Base-by-base conservation (phyloP, 2,113 vertebrate species). In the Micronycteris hirsuta region DNA sequence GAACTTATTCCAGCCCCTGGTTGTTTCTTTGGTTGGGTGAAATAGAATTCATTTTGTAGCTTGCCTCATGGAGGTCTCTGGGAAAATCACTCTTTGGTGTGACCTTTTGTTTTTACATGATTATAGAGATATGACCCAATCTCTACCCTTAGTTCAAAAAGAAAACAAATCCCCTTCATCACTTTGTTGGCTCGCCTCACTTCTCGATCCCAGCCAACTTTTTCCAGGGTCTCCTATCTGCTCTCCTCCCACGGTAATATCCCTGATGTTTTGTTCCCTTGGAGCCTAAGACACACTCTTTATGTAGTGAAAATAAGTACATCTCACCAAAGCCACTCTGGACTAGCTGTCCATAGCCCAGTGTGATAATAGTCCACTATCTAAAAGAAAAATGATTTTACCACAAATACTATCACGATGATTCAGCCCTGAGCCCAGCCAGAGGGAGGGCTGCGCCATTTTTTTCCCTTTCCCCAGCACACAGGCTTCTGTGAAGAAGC, bases 341-440 rank as follows among this genome's bases (percentile, higher is more conserved):
- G 82, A 84, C 95, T 91, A 91, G 95, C 86, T 91, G 92, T 43
- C 87, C 17, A 13, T 93, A 96, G 91, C 92, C 86, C 92, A 96
- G 84, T 94, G 84, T 94, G 96, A 97, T 98, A 97, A 98, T 94
- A 92, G 89, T 91, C 54, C 76, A n/a, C 78, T 95, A 93, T 97
- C 95, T 96, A 76, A 76, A 92, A 93, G 88, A 91, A 97, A 97
- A 97, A 96, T 96, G 89, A 83, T 93, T 94, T 93, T 76, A 65
- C 88, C 91, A 96, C 94, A 95, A 96, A 96, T 82, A 61, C 94
- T 96, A 94, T 94, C 85, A 20, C 54, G 91, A 94, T 98, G 96
- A 97, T 67, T 98, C 93, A 97, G 65, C 49, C 73, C 38, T 47
- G 56, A 86, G 63, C 96, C 89, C 85, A 97, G 97, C 96, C 96